Evolutionary conservation across 2,797 vertebrate genomes (phyloP).

Genomic region (Spatula clypeata): DNA sequence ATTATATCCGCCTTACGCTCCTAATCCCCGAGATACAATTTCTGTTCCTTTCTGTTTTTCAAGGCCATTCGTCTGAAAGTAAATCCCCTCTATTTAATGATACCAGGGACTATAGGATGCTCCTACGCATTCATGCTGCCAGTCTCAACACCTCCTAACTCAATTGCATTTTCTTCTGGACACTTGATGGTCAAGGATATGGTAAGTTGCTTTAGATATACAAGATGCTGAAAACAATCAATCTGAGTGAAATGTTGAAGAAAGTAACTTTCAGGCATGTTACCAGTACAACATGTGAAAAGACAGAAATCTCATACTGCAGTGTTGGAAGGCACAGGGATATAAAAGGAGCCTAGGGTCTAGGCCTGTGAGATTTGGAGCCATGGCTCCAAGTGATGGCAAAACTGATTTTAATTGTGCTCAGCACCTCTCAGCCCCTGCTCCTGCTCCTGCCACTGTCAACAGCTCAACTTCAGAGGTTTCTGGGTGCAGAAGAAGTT

Average conservation of each 20-base stretch:
- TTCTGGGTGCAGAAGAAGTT: neutral
- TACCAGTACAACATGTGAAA: neutral
- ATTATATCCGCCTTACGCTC: neutral
- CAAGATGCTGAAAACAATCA: neutral
- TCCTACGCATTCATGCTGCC: conserved; percentile 98
- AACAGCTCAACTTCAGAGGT: neutral
- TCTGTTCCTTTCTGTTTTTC: conserved; percentile 61
- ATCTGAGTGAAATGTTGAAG: neutral
- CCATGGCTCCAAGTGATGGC: neutral
- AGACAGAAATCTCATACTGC: neutral
- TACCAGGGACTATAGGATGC: conserved; percentile 93
- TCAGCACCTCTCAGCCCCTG: neutral
- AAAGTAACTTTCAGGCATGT: neutral
- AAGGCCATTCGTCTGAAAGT: conserved; percentile 92
- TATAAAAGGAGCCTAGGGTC: neutral
- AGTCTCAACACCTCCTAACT: conserved; percentile 97
- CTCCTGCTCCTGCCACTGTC: neutral
- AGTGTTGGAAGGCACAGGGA: neutral
- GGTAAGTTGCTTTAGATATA: conserved; percentile 83
- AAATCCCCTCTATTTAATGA: conserved; percentile 97
- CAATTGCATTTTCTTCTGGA: conserved; percentile 96
- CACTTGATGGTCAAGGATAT: conserved; percentile 98
- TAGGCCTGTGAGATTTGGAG: neutral
- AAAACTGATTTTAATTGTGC: neutral
- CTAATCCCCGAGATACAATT: neutral